Evolutionary conservation across 2,797 vertebrate species (phyloP).

Genomic region (Pristis pectinata): DNA sequence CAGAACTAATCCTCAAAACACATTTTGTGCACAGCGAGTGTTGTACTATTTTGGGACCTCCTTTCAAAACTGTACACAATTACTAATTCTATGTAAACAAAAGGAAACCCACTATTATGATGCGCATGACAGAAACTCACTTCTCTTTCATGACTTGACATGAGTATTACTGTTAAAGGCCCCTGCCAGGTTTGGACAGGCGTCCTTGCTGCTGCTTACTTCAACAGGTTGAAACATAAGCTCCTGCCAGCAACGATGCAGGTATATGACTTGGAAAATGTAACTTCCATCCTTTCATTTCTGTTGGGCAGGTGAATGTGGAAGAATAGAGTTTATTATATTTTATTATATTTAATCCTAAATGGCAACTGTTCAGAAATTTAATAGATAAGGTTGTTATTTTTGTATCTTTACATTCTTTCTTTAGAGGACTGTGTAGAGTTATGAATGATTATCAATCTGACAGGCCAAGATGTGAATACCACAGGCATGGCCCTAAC

Average conservation of each 20-base stretch:
- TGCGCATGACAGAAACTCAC: neutral
- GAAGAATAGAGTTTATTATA: too few species aligned
- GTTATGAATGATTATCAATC: neutral
- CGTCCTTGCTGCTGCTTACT: neutral
- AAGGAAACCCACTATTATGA: neutral
- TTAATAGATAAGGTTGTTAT: neutral
- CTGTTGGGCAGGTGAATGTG: neutral
- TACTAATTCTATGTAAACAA: neutral
- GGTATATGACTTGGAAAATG: neutral
- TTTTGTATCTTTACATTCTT: neutral
- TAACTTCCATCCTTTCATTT: neutral
- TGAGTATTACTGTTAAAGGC: neutral
- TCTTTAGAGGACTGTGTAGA: neutral
- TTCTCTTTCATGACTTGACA: neutral
- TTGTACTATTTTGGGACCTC: neutral
- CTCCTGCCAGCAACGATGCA: neutral
- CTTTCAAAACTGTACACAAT: neutral
- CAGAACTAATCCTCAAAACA: neutral
- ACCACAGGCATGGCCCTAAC: neutral
- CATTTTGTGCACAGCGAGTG: neutral
- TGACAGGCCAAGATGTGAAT: neutral
- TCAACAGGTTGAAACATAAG: neutral
- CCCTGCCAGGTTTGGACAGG: neutral
- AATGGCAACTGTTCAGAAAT: neutral
- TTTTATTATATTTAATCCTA: neutral